These are phyloP conservation scores for Leistus spinibarbis DNA, from an alignment of 2,888 invertebrate genomes.

Conservation along the genomic window DNA sequence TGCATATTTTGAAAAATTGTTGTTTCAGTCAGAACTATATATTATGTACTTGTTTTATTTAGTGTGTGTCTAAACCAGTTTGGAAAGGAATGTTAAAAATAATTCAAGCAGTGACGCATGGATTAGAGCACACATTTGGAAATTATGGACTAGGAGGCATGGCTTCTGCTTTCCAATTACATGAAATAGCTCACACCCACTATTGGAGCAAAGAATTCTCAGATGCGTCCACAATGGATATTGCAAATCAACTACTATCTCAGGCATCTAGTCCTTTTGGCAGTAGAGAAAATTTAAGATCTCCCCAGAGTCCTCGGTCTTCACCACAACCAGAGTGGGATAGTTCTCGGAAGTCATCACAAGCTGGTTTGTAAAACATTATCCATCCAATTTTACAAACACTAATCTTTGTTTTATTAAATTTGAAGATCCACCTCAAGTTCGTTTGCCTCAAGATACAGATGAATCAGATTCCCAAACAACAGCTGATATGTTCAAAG, in stretches of 20 bases:
- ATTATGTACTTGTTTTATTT: conserved; percentile 48
- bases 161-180: conserved; percentile 94
- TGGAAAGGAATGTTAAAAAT: conserved; percentile 98
- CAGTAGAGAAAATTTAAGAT: conserved; percentile 70
- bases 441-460: conserved; percentile 62
- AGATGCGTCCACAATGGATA: conserved; percentile 60
- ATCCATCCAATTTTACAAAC: neutral
- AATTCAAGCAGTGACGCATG: conserved; percentile 85
- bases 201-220: conserved; percentile 90
- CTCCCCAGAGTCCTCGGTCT: conserved; percentile 66
- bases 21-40: too few relatives aligned
- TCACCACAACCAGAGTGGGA: conserved; percentile 63
- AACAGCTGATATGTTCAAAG: conserved; percentile 91
- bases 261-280: conserved; percentile 71
- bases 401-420: conserved; percentile 24
- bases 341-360: conserved; percentile 69
- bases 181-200: conserved; percentile 99
- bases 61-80: conserved; percentile 87
- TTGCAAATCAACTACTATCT: conserved; percentile 51
- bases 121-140: conserved; percentile 88
- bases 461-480: conserved; percentile 73
- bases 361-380: conserved; percentile 59
- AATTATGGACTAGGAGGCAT: conserved; percentile 96
- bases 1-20: neutral
- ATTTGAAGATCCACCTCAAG: conserved; percentile 64